phyloP scores from a whole-genome alignment of 2,113 vertebrate species.

The Orthonyx spaldingii region DNA sequence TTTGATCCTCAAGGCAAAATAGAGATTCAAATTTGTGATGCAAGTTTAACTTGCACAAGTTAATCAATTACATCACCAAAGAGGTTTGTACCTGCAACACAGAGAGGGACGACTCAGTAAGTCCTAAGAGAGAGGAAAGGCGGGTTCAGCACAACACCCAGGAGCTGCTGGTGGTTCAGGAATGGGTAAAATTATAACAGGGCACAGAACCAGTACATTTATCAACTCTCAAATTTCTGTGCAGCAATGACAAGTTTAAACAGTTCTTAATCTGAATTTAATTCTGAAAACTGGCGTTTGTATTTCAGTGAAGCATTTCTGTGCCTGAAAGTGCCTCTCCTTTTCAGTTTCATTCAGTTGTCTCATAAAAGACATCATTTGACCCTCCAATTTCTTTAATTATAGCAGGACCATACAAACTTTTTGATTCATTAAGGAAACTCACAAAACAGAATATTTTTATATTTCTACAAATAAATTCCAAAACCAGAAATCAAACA shows the following conservation, averaged over 20 bases:
- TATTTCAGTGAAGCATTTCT: not conserved
- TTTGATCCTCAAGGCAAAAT: conserved; percentile 30
- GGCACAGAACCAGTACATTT: not conserved
- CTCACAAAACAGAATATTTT: not conserved
- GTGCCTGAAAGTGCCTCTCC: not conserved
- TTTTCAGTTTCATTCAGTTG: not conserved
- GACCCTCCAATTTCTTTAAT: not conserved
- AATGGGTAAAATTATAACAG: not conserved
- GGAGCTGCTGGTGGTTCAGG: not conserved
- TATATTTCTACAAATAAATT: not conserved
- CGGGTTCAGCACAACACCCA: not conserved
- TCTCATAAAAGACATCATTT: not conserved
- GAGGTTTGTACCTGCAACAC: not conserved
- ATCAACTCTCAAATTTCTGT: not conserved
- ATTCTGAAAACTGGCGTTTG: not conserved
- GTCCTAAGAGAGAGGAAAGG: not conserved
- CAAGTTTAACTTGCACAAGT: not conserved
- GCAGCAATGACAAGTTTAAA: not conserved
- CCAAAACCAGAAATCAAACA: not conserved
- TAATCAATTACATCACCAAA: not conserved
- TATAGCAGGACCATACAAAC: not conserved
- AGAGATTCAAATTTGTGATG: not conserved
- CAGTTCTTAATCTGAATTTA: not conserved
- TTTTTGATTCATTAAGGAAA: not conserved
- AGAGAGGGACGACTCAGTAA: not conserved